Percentiles rank a stretch among this genome's conserved stretches.
Evolutionary conservation across 2,888 invertebrate species (phyloP).

Genomic region (Trissonchulus latispiculum): DNA sequence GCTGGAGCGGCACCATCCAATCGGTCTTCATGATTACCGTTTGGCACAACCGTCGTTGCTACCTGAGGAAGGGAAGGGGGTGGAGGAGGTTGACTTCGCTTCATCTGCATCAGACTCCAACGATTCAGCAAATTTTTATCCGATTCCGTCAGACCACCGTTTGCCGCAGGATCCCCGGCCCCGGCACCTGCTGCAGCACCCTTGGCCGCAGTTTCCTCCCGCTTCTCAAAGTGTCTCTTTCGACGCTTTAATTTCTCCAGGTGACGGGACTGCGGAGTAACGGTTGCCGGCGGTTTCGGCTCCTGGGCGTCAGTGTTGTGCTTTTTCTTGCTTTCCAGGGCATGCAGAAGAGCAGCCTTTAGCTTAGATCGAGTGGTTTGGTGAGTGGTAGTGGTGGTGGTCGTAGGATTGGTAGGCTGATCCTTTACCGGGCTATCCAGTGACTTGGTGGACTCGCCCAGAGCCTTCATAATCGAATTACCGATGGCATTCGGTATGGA

Average conservation of each 20-base stretch:
- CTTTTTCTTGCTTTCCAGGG: not conserved
- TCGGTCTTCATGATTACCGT: not conserved
- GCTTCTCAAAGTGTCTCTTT: slow-evolving; percentile 42
- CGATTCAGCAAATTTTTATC: slow-evolving; percentile 42
- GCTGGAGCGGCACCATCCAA: not conserved
- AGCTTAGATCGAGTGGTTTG: too few species aligned
- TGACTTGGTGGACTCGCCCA: not conserved
- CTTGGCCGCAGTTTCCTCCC: slow-evolving; percentile 34
- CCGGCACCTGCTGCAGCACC: slow-evolving; percentile 26
- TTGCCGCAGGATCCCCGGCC: slow-evolving; percentile 35
- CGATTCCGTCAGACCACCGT: not conserved
- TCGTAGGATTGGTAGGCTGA: not conserved
- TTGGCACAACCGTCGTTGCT: not conserved
- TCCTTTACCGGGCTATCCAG: slow-evolving; percentile 1
- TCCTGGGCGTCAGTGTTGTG: not conserved
- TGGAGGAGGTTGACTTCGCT: slow-evolving; percentile 16
- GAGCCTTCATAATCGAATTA: not conserved
- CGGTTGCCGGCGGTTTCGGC: too few species aligned
- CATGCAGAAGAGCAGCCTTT: slow-evolving; percentile 9
- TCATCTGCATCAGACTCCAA: slow-evolving; percentile 44
- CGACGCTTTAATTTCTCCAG: slow-evolving; percentile 44
- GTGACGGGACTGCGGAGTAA: slow-evolving; percentile 39
- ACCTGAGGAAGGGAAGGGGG: not conserved
- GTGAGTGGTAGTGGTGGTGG: not conserved
- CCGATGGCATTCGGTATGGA: not conserved